A percentile compares a stretch with the other conserved stretches of the same genome.
Evolutionary conservation across 2,113 vertebrate species (phyloP).

Genomic region (Microcebus tavaratra): DNA sequence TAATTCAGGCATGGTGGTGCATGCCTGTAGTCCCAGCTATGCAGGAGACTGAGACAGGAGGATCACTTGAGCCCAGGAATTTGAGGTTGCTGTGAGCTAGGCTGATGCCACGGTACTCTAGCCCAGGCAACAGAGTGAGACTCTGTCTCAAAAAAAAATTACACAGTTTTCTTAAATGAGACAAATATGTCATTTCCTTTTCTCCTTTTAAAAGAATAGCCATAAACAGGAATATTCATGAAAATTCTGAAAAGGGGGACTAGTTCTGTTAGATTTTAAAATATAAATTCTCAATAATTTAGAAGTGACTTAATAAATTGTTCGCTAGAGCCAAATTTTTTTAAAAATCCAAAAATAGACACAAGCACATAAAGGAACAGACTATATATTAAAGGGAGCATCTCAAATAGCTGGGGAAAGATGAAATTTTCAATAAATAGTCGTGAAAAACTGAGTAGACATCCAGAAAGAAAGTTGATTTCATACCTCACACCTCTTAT

Average conservation of each 20-base stretch:
- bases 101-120: no score
- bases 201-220: neutral
- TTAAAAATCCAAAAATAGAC: neutral
- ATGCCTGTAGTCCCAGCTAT: no score
- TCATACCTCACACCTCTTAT: neutral
- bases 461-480: neutral
- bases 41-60: no score
- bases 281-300: neutral
- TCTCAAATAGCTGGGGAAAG: neutral
- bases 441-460: neutral
- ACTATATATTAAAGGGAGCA: neutral
- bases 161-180: neutral
- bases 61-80: no score
- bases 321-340: neutral
- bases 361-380: neutral
- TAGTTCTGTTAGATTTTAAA: neutral
- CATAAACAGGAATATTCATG: neutral
- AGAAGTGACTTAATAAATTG: neutral
- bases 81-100: no score
- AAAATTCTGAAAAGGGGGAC: slow-evolving; percentile 26
- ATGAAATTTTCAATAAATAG: neutral
- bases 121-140: no score
- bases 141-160: no score
- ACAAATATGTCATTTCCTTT: neutral
- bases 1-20: no score